Evolutionary conservation across 2,797 vertebrate species (phyloP).

Genomic region (Muraenolepis orangiensis): DNA sequence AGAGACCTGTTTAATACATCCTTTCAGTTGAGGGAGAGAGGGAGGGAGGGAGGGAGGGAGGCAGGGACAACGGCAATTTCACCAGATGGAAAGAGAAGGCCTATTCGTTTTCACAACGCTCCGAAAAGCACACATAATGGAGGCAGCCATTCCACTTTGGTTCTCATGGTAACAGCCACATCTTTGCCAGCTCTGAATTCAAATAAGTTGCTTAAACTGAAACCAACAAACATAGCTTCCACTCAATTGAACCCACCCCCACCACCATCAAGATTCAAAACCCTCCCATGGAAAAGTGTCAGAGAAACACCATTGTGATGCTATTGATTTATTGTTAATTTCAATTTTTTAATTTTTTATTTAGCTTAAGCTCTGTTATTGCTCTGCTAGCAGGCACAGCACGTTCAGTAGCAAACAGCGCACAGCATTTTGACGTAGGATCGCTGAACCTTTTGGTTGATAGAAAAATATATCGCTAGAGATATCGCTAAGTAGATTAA

Average conservation of each 20-base stretch:
- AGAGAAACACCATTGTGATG: background rate
- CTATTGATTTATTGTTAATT: background rate
- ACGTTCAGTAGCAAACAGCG: background rate
- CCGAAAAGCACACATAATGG: background rate
- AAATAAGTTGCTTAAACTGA: background rate
- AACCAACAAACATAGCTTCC: background rate
- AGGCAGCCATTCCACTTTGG: background rate
- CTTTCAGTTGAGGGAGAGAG: background rate
- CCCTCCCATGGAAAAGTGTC: background rate
- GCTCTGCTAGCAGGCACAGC: background rate
- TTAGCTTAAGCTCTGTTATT: background rate
- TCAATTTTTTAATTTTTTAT: too few species aligned
- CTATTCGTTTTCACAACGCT: background rate
- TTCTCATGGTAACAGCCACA: background rate
- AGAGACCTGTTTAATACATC: background rate
- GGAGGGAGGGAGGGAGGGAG: background rate
- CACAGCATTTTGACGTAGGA: background rate
- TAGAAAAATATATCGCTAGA: too few species aligned
- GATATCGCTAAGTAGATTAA: background rate
- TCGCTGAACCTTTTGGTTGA: too few species aligned
- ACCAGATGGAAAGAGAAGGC: conserved; percentile 13
- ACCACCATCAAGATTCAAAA: too few species aligned
- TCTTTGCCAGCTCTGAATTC: background rate
- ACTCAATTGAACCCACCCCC: too few species aligned
- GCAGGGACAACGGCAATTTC: conserved; percentile 15